Percentiles rank a stretch among this genome's conserved stretches.
Evolutionary conservation across 1,140 invertebrate species (phyloP).

Genomic region (Saccostrea echinata): DNA sequence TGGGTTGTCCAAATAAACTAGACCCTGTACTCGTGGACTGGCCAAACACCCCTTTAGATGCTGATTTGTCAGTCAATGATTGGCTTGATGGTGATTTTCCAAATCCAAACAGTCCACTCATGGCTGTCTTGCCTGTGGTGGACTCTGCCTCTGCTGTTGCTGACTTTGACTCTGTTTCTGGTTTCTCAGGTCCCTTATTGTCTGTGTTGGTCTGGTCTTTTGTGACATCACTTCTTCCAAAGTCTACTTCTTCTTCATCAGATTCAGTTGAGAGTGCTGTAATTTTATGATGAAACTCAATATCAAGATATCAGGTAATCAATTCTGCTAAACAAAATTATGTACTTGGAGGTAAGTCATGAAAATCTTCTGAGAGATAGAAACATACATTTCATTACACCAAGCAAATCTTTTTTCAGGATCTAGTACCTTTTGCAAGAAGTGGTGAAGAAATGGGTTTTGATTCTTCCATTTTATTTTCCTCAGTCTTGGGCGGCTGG

Average conservation of each 20-base stretch:
- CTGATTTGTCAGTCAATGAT: background rate
- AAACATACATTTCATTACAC: background rate
- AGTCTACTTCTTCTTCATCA: background rate
- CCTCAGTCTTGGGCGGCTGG: background rate
- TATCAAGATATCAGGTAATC: background rate
- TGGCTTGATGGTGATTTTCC: background rate
- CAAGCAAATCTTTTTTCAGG: background rate
- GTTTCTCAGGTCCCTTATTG: background rate
- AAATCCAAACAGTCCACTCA: constrained; percentile 41
- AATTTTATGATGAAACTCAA: background rate
- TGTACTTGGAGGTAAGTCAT: background rate
- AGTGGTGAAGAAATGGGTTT: constrained; percentile 24
- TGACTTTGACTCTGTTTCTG: constrained; percentile 9
- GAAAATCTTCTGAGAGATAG: background rate
- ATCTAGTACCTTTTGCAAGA: constrained; percentile 21
- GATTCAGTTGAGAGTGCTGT: background rate
- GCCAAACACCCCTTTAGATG: background rate
- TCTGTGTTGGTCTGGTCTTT: background rate
- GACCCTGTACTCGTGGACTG: background rate
- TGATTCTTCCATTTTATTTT: background rate
- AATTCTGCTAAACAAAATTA: background rate
- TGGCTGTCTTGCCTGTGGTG: background rate
- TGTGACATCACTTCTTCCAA: constrained; percentile 17
- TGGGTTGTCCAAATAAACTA: background rate
- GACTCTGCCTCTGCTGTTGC: background rate